A percentile compares a stretch with the other conserved stretches of the same genome.
Evolutionary conservation across 2,113 vertebrate species (phyloP).

Genomic region (Enhydra lutris): DNA sequence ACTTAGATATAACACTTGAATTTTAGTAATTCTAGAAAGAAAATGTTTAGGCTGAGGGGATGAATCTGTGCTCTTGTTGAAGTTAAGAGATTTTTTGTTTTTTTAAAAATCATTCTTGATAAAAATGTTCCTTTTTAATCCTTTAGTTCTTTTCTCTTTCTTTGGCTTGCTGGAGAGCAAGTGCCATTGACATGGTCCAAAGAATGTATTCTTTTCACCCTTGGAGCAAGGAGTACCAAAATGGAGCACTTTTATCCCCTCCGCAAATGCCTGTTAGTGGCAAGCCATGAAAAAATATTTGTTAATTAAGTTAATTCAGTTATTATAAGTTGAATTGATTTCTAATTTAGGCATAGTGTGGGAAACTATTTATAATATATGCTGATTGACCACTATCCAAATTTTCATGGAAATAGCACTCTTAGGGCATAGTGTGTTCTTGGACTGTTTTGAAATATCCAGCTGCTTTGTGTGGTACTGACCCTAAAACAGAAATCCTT

Average conservation of each 20-base stretch:
- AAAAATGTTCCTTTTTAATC: neutral
- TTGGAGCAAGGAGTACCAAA: neutral
- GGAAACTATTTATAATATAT: conserved; percentile 7
- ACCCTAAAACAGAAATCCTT: conserved; percentile 26
- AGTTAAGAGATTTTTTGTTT: neutral
- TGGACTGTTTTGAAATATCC: conserved; percentile 24
- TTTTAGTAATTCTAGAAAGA: neutral
- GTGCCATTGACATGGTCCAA: neutral
- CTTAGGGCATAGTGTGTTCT: conserved; percentile 31
- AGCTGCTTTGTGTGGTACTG: neutral
- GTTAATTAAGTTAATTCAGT: conserved; percentile 32
- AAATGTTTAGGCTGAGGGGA: neutral
- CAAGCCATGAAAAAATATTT: neutral
- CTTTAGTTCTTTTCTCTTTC: neutral
- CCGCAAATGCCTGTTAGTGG: neutral
- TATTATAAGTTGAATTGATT: conserved; percentile 32
- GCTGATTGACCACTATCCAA: conserved; percentile 32
- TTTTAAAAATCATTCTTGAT: neutral
- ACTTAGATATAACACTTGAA: neutral
- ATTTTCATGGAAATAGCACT: conserved; percentile 49
- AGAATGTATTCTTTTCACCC: neutral
- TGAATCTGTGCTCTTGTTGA: neutral
- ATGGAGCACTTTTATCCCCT: too few species aligned
- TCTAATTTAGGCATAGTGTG: conserved; percentile 22
- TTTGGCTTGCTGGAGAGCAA: neutral